Base-by-base conservation (phyloP, 2,888 invertebrate genomes). In the Peribatodes rhomboidaria region DNA sequence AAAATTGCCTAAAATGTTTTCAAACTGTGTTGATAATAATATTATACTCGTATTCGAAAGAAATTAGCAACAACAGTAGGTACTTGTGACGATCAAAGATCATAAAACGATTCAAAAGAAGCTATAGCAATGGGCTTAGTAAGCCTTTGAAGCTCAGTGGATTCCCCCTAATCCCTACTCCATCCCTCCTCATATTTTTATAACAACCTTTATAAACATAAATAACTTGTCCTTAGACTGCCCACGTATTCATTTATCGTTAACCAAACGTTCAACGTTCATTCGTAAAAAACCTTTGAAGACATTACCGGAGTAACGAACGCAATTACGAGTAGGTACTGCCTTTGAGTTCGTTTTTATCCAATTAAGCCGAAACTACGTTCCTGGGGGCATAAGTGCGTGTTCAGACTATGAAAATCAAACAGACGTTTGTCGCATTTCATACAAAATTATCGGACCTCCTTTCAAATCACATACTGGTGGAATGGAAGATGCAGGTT, bases 351-450 rank as follows among this genome's bases (percentile, higher is more conserved):
- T 53, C 16, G 18, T 46, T 57, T 62, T 58, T 57, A 53, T 53
- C 57, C 63, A 63, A 63, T 63, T 47, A 63, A 57, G 52, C 20
- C 33, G 63, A 52, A 55, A 57, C 46, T 46, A 11, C 46, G 46
- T 46, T 9, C n/a, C 13, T 13, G 22, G 22, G 22, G 44, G 2
- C 22, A 22, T 42, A 42, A 27, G 27, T 27, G 27, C 27, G 27
- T 27, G 27, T 27, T 27, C 27, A 27, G 27, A 27, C 27, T 27
- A 27, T 27, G 27, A 27, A 27, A 4, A 27, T 27, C 27, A 27
- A 27, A 27, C 27, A 6, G 27, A 27, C 27, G 27, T 27, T 6
- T 6, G 27, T 27, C 6, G 6, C 27, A 27, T 27, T 27, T 4
- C 27, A 27, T 27, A 27, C 27, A 2, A 27, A 27, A 27, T 27